Percentiles rank a stretch among this genome's conserved stretches.
Conservation (phyloP, 1,140 invertebrate genomes). For the Aleiodes sp. region DNA sequence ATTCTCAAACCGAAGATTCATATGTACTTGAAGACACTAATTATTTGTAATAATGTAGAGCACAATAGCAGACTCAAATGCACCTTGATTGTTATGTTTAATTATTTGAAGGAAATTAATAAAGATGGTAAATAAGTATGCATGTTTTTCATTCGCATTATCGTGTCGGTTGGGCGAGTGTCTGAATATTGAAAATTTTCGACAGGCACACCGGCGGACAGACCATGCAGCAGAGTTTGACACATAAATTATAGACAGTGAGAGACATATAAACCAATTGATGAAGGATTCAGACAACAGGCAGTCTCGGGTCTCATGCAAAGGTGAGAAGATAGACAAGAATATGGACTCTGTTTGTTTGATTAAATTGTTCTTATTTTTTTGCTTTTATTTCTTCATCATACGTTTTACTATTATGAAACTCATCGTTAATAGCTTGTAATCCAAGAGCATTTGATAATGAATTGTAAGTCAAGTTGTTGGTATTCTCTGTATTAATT, state of each 20-base stretch:
- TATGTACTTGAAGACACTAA: too few species aligned
- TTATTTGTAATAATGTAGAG: not conserved
- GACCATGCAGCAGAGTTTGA: conserved; percentile 8
- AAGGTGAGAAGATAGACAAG: not conserved
- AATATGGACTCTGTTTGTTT: not conserved
- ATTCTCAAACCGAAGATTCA: too few species aligned
- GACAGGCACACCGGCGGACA: not conserved
- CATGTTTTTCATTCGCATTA: too few species aligned
- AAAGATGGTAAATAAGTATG: too few species aligned
- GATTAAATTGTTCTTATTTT: not conserved
- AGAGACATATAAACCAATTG: too few species aligned
- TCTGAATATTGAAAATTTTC: not conserved
- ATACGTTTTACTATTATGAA: not conserved
- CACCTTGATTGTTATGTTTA: not conserved
- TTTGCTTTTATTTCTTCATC: too few species aligned
- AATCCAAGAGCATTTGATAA: not conserved
- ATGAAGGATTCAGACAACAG: too few species aligned
- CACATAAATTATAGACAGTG: conserved; percentile 14
- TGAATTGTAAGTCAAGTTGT: conserved; percentile 1
- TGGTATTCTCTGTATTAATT: not conserved
- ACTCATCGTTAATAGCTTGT: not conserved
- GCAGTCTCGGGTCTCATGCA: too few species aligned
- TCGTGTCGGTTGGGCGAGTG: not conserved
- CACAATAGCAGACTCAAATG: not conserved
- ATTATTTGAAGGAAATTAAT: not conserved